These are phyloP conservation scores for Danaus plexippus DNA, from an alignment of 1,140 invertebrate species.

Conservation along the genomic window DNA sequence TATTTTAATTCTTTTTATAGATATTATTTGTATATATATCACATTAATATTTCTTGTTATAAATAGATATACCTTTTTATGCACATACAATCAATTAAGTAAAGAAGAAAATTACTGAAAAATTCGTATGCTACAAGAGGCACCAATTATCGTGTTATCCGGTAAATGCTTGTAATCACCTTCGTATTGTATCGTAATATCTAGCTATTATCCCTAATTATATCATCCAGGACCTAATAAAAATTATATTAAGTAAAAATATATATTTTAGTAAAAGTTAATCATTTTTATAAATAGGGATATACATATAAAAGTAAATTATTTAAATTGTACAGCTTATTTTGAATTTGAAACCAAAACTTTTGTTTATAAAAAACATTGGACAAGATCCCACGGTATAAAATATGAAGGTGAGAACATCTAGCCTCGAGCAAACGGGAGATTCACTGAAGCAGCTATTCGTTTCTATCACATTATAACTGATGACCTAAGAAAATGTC, in stretches of 20 bases:
- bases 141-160: constrained; percentile 57
- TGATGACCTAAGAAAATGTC: constrained; percentile 26
- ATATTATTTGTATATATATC: background rate
- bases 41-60: constrained; percentile 1
- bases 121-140: constrained; percentile 42
- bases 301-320: no score
- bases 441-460: constrained; percentile 58
- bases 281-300: no score
- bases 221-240: constrained; percentile 1
- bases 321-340: no score
- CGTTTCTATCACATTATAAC: constrained; percentile 36
- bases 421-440: constrained; percentile 67
- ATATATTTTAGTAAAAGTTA: no score
- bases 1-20: no score
- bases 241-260: no score
- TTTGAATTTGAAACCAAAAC: constrained; percentile 11
- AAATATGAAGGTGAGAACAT: constrained; percentile 59
- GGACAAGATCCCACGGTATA: constrained; percentile 58
- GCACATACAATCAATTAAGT: background rate
- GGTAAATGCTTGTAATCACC: constrained; percentile 62
- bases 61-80: background rate
- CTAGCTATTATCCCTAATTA: constrained; percentile 40
- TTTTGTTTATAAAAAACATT: constrained; percentile 21
- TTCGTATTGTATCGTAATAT: constrained; percentile 51
- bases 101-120: constrained; percentile 3